A percentile compares a stretch with the other conserved stretches of the same genome.
phyloP scores from a whole-genome alignment of 2,113 vertebrate genomes.

The Melospiza georgiana region DNA sequence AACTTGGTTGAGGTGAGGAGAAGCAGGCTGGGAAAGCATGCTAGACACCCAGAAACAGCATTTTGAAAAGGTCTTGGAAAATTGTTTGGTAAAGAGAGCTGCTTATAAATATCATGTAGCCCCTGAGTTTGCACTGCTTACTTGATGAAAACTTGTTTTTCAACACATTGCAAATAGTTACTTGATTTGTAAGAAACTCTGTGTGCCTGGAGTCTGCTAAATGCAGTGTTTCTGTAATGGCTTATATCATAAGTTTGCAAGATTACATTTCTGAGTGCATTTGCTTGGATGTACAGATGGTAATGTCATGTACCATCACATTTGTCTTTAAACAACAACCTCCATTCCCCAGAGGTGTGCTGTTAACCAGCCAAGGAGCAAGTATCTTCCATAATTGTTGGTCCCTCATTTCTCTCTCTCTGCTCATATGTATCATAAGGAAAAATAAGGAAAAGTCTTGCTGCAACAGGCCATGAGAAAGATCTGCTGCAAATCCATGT shows the following conservation, averaged over 20 bases:
- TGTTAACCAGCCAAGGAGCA: background rate
- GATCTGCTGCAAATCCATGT: background rate
- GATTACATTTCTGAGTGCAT: background rate
- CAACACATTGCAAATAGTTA: background rate
- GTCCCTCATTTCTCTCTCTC: background rate
- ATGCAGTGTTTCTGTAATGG: background rate
- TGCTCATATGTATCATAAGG: background rate
- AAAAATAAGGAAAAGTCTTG: background rate
- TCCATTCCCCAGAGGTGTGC: background rate
- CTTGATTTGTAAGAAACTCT: slow-evolving; percentile 12
- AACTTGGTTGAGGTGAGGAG: background rate
- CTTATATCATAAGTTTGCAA: background rate
- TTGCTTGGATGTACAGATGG: background rate
- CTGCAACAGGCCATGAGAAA: background rate
- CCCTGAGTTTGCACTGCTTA: background rate
- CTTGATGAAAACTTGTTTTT: slow-evolving; percentile 16
- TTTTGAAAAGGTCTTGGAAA: background rate
- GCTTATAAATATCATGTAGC: background rate
- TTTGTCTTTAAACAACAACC: background rate
- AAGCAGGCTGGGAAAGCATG: background rate
- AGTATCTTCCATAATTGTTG: background rate
- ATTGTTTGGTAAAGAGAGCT: background rate
- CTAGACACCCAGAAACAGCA: background rate
- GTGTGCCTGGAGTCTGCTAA: background rate
- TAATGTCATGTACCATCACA: background rate